Evolutionary conservation across 2,888 invertebrate genomes (phyloP), one percentile per base, ranked within the genome.

Genomic region (Rapana venosa): DNA sequence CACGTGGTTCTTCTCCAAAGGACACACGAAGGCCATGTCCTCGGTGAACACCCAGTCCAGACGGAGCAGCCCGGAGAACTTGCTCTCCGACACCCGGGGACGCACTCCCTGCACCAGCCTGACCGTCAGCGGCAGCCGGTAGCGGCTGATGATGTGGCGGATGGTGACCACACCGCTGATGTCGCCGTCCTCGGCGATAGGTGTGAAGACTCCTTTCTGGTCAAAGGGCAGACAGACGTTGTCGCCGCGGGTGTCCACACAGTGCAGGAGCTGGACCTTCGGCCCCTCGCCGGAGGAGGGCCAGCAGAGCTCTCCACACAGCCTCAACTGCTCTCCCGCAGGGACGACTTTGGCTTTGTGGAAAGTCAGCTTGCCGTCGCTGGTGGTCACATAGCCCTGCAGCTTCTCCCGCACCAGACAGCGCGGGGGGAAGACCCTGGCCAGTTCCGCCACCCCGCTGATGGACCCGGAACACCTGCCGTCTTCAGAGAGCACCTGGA

Each of bases 151-250:
- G 92, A 99, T 97, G 94, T 98, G 98, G 95, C 98, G 97, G 30
- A 98, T 98, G 92, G 98, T 98, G 96, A 99, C 99, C 35, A 99
- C 99, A 36, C 99, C 99, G 95, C 98, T 98, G 92, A 99, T 98
- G 96, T 98, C 98, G 95, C 98, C 98, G 96, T 98, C 98, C 95
- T 98, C 97, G 91, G 99, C 99, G 90, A 99, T 97, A 87, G 98
- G 98, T 94, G 98, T 98, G 96, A 99, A 98, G 95, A 98, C 97
- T 74, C 98, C 98, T 95, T 98, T 97, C 96, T 98, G 98, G 95
- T 98, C 98, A 95, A 98, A 97, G 91, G 98, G 97, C 92, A 99
- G 96, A 94, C 98, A 97, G 61, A 99, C 97, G 93, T 97, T 97
- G 95, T 98, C 98, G 77, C 98, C 98, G 95, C 97, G 97, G 35